Evolutionary conservation across 2,888 invertebrate genomes (phyloP), one percentile per base, ranked within the genome.

Genomic region (Dryomyza anilis): DNA sequence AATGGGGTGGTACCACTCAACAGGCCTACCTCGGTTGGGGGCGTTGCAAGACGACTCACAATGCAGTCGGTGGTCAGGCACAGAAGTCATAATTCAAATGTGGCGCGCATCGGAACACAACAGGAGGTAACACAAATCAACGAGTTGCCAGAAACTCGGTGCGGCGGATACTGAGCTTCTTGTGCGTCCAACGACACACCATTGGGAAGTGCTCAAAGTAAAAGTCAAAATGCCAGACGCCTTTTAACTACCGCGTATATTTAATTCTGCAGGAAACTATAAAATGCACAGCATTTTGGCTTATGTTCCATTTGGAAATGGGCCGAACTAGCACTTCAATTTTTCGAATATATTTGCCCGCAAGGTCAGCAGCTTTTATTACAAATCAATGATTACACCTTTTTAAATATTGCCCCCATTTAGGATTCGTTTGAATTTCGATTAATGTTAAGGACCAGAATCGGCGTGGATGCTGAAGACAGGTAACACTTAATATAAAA

Each of bases 351-450:
- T 45, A 58, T 50, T 14, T 56, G 65, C 67, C 66, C 67, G 25
- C 29, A 65, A 65, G 67, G 62, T 67, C 63, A 63, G 63, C 63
- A 63, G 63, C 55, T 67, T 67, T 65, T 64, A 64, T 64, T 64
- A 64, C 67, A 67, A 67, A 67, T 67, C 64, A 67, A 57, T 67
- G 67, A 58, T 60, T 67, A 64, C 58, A 61, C 57, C 52, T 62
- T 67, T 62, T 46, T 60, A 60, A 52, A 21, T 27, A 52, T 36
- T 52, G 36, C 58, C 33, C 36, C 55, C 36, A 55, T 36, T 55
- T 55, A 55, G 55, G 33, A 19, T 8, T 55, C 8, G 55, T 33
- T 33, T 33, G 14, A 4, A 52, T 52, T 23, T 52, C 27, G 27
- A 27, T 25, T 29, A 52, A 27, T 12, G 50, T 25, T 10, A n/a